Evolutionary conservation across 2,888 invertebrate species (phyloP).

Genomic region (Beris morrisii): DNA sequence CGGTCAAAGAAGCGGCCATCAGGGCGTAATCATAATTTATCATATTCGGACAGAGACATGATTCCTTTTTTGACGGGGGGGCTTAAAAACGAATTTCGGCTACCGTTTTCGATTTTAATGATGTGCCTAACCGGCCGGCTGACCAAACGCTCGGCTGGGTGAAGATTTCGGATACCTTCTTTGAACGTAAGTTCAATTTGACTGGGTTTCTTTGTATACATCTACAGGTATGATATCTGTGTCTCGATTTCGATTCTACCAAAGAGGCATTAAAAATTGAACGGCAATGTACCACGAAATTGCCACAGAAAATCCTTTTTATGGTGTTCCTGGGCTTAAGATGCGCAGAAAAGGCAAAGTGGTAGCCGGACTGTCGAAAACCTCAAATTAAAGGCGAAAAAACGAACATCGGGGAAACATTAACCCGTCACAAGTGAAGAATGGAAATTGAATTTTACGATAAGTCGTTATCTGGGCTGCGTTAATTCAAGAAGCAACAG

Average conservation of each 20-base stretch:
- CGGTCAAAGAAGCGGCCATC: not conserved
- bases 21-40: conserved; percentile 27
- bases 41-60: conserved; percentile 18
- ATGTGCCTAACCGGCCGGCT: not conserved
- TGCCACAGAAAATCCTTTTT: too few species aligned
- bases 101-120: conserved; percentile 30
- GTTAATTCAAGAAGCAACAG: not conserved
- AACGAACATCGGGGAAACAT: not conserved
- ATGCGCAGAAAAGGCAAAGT: not conserved
- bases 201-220: too few species aligned
- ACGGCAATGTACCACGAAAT: too few species aligned
- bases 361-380: not conserved
- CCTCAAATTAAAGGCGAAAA: conserved; percentile 3
- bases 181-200: not conserved
- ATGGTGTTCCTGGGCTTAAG: too few species aligned
- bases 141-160: not conserved
- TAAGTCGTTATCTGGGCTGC: conserved; percentile 8
- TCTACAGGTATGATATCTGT: too few species aligned
- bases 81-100: conserved; percentile 11
- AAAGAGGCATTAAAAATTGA: too few species aligned
- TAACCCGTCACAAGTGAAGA: conserved; percentile 3
- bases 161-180: not conserved
- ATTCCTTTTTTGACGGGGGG: not conserved
- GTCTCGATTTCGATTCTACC: too few species aligned
- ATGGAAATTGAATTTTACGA: conserved; percentile 1